Percentiles rank a stretch among this genome's conserved stretches.
Conservation (phyloP, 1,140 invertebrate species). For the Drosophila kikkawai region DNA sequence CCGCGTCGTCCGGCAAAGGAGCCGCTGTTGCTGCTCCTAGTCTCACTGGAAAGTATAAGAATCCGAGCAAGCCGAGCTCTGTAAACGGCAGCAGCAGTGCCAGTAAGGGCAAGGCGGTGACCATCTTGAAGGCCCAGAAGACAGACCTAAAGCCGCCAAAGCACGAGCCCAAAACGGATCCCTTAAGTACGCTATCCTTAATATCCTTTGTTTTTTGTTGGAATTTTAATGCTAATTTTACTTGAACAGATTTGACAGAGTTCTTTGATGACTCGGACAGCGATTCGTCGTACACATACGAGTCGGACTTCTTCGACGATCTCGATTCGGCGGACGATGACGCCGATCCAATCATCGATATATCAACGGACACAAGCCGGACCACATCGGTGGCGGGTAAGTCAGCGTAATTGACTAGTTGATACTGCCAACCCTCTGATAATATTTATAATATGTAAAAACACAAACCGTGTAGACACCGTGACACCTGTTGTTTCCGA, state of each 20-base stretch:
- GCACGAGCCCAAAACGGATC: constrained; percentile 66
- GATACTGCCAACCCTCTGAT: constrained; percentile 82
- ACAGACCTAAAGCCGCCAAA: constrained; percentile 31
- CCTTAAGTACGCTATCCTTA: constrained; percentile 46
- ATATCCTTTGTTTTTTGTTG: not conserved
- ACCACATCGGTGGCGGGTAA: constrained; percentile 69
- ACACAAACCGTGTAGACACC: constrained; percentile 77
- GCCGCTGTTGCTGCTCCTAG: not conserved
- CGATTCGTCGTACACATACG: constrained; percentile 58
- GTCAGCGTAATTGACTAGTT: constrained; percentile 61
- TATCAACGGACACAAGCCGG: constrained; percentile 67
- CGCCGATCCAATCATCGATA: constrained; percentile 55
- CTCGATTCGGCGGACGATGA: constrained; percentile 61
- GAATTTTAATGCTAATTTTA: not conserved
- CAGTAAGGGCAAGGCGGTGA: constrained; percentile 53
- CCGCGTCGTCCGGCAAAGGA: constrained; percentile 8
- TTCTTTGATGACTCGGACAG: constrained; percentile 47
- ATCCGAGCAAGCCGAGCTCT: not conserved
- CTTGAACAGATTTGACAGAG: constrained; percentile 37
- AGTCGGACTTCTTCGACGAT: constrained; percentile 63
- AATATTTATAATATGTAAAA: constrained; percentile 77
- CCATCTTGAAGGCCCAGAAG: constrained; percentile 62
- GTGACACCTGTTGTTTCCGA: constrained; percentile 81
- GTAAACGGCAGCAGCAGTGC: constrained; percentile 36
- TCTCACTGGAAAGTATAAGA: not conserved